phyloP scores from a whole-genome alignment of 2,888 invertebrate genomes.

The Arrhopalites spinosus region DNA sequence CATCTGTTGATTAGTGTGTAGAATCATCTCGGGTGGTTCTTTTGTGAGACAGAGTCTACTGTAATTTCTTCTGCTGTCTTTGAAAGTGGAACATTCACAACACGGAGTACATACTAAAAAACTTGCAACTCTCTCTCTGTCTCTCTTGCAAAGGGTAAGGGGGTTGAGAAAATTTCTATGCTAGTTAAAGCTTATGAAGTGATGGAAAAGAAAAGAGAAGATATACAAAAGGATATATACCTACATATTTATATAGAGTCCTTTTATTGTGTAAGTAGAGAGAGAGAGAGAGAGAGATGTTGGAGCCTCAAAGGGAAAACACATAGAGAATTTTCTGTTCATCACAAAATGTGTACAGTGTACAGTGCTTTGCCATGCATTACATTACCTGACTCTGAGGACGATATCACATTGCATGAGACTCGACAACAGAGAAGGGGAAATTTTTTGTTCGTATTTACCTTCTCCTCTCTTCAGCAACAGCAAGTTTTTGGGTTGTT shows the following conservation, averaged over 20 bases:
- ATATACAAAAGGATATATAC: too few relatives aligned
- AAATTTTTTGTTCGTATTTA: conserved; percentile 21
- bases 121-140: conserved; percentile 20
- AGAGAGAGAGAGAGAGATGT: conserved; percentile 5
- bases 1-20: too few relatives aligned
- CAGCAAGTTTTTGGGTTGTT: not conserved
- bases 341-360: not conserved
- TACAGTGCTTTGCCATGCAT: too few relatives aligned
- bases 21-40: too few relatives aligned
- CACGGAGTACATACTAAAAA: too few relatives aligned
- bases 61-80: conserved; percentile 23
- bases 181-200: too few relatives aligned
- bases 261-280: not conserved
- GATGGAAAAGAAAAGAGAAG: too few relatives aligned
- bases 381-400: too few relatives aligned
- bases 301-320: conserved; percentile 28
- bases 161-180: conserved; percentile 32
- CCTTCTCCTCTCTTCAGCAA: conserved; percentile 13
- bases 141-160: conserved; percentile 28
- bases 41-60: too few relatives aligned
- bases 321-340: conserved; percentile 4
- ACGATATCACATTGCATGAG: not conserved
- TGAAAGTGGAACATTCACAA: conserved; percentile 29
- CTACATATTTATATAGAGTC: not conserved
- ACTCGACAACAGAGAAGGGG: conserved; percentile 23